Percentiles rank a stretch among this genome's conserved stretches.
These are phyloP conservation scores for Anthopleura sola DNA, from an alignment of 64 coral and sea anemone genomes.

Conservation along the genomic window DNA sequence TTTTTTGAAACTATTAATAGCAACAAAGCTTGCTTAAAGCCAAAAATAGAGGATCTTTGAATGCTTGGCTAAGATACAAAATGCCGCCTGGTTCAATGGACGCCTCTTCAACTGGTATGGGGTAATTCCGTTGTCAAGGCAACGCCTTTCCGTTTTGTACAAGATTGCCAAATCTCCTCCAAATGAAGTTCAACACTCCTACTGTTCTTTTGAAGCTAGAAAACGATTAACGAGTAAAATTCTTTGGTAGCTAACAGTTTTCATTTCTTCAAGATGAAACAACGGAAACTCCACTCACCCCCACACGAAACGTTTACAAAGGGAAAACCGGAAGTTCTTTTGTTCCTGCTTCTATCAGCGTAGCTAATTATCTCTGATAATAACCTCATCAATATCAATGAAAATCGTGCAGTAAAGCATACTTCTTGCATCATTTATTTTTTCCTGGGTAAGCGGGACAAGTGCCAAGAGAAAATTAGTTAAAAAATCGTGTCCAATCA, in stretches of 20 bases:
- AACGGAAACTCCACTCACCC: not conserved
- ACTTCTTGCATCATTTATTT: not conserved
- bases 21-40: not conserved
- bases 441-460: not conserved
- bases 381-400: constrained; percentile 11
- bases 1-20: not conserved
- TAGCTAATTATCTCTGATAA: not conserved
- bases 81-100: not conserved
- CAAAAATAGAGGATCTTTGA: not conserved
- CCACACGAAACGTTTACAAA: not conserved
- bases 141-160: not conserved
- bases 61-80: not conserved
- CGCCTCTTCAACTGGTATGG: not conserved
- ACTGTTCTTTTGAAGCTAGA: not conserved
- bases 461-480: not conserved
- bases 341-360: not conserved
- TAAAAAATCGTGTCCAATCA: constrained; percentile 33
- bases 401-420: not conserved
- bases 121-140: not conserved
- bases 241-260: not conserved
- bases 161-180: no score
- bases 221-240: not conserved
- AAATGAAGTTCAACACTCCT: not conserved
- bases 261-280: not conserved
- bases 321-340: not conserved